Base-by-base conservation (phyloP, 2,113 vertebrate genomes). In the Rhinoderma darwinii region DNA sequence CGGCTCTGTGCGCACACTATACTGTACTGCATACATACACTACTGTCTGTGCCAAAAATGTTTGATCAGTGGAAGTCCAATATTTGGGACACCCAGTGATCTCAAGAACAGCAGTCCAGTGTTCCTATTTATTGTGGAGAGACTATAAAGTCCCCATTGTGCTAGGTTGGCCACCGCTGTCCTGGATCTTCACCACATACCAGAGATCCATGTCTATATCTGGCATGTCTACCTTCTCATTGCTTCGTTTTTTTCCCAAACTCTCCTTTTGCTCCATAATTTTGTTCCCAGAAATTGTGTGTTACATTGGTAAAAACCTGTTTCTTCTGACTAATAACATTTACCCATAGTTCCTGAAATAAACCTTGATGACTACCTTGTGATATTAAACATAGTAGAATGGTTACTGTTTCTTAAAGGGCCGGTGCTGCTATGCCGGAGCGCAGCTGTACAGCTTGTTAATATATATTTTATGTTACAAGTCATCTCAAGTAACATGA, bases 401-500 rank as follows among this genome's bases (percentile, higher is more conserved):
- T 50, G 47, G 47, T 70, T 70, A 70, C 51, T 39, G 54, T 54
- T 27, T 81, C 37, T 81, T 43, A 37, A 37, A 56, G 43, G 77
- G 50, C 47, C 43, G 79, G 10, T 25, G 43, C 32, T 50, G 27
- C 10, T 50, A 25, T 22, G 43, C 41, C 32, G 43, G 43, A 50
- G 43, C 25, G 43, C 35, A 50, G 81, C 32, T 43, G 37, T 44
- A 18, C n/a, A 47, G 59, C 63, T 1, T 14, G 10, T 44, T 86
- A 81, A 85, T 81, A 70, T 7, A 39, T 61, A 37, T 39, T 70
- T 80, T 89, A 18, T 63, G 86, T 70, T 81, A 32, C 5, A 86
- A 89, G 18, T 35, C 76, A 51, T 47, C 32, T 86, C 87, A 47
- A 56, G 35, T 81, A 89, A 84, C 68, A 5, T 82, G 27, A 20